Base-by-base conservation (phyloP, 2,797 vertebrate genomes). In the Pseudotriccus pelzelni region DNA sequence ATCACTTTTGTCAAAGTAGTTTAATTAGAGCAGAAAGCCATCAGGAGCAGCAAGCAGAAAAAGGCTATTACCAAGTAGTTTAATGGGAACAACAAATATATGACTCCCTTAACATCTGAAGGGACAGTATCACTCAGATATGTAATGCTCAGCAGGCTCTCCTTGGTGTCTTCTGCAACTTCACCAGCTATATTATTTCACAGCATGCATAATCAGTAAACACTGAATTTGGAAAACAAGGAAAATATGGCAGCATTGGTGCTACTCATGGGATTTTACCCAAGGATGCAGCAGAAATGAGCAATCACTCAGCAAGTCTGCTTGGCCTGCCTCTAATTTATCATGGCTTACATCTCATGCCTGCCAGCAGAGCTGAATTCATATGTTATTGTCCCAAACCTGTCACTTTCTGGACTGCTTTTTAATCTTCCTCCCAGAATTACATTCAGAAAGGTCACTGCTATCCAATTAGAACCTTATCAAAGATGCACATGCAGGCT, bases 381-480 rank as follows among this genome's bases (percentile, higher is more conserved):
- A 98, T 98, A 98, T 7, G 97, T 98, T 98, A 98, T 97, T 98
- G 97, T 98, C 97, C 98, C 97, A 97, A 98, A 98, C 97, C 98
- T 98, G 98, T 98, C 98, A 98, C 97, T 97, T 98, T 97, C 96
- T 94, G 97, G 96, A 95, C 97, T 97, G 97, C 98, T 98, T 98
- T 98, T 98, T 98, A 98, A 98, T 98, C 98, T 98, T 98, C 97
- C 92, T 97, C 87, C 95, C 95, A 97, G 98, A 98, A 98, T 98
- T 98, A 97, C 97, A 97, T 95, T 97, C 97, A 95, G 98, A 99
- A 99, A 99, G 99, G 98, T 99, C 99, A 99, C 98, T 84, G 89
- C 97, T 96, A 98, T 98, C 98, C 98, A 99, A 99, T 99, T 99
- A 99, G 98, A 99, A 98, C 97, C 98, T 99, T 98, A 98, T 99